Base-by-base conservation (phyloP, 2,888 invertebrate species). In the Pterostichus madidus region DNA sequence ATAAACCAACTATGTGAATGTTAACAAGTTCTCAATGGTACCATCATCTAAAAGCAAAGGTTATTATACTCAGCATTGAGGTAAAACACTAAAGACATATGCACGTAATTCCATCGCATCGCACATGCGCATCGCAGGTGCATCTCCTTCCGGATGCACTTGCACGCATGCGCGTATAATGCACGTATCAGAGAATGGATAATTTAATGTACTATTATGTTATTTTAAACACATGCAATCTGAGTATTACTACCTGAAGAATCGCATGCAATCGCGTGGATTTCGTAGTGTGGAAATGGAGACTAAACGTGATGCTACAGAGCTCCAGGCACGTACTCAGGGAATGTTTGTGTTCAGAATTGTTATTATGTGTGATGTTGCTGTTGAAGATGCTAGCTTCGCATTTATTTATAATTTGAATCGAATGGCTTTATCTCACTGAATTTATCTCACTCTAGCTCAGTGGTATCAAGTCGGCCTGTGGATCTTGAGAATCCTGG, bases 211-310 rank as follows among this genome's bases (percentile, higher is more conserved):
- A 56, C 77, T 59, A 53, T 53, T 77, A 77, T 77, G 59, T 77
- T 75, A 24, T 75, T 75, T 77, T 77, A 77, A 77, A 77, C 59
- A 77, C 77, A 77, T 77, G 77, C 77, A 77, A 77, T 77, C 53
- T 77, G 10, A 52, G 77, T 53, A 77, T 77, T 77, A 75, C 75
- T 75, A 77, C 77, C 77, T 77, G 77, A 31, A 61, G 61, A 61
- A 61, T 32, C 35, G 31, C 61, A 61, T 13, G 61, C 61, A 61
- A 17, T 61, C n/a, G 35, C 61, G 17, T 31, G 11, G 31, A 61
- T 61, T 32, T 61, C 35, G 13, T 53, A 53, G 17, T 8, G 17
- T 59, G 11, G 59, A 24, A 10, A 10, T 24, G 15, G 5, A 61
- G n/a, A 6, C 53, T 61, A 61, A 61, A 61, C 31, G 61, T 13